Conservation (phyloP, 2,113 vertebrate genomes). For the Zootoca vivipara region DNA sequence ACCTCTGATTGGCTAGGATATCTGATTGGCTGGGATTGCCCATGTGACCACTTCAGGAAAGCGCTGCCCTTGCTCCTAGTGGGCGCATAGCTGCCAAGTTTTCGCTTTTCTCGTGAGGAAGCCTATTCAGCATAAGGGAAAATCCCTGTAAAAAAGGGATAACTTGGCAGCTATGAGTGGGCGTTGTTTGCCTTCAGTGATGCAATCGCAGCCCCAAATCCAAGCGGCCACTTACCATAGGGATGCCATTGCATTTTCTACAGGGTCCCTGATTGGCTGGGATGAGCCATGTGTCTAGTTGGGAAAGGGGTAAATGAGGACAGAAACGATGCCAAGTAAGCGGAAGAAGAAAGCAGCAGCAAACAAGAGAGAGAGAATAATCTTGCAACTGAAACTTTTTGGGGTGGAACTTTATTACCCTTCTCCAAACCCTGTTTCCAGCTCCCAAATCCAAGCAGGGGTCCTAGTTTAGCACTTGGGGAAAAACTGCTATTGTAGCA, state of each 20-base stretch:
- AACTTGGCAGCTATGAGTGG: too few species aligned
- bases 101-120: too few species aligned
- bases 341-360: too few species aligned
- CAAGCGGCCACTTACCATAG: background rate
- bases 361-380: background rate
- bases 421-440: background rate
- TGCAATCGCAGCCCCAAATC: background rate
- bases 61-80: background rate
- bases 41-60: background rate
- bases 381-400: background rate
- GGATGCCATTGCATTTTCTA: background rate
- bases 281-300: background rate
- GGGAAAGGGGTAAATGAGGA: background rate
- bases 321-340: background rate
- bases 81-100: too few species aligned
- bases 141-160: too few species aligned
- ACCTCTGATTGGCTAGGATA: background rate
- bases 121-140: too few species aligned
- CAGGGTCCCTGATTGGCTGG: background rate
- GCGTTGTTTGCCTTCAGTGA: background rate
- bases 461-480: background rate
- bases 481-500: background rate
- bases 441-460: background rate
- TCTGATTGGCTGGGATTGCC: background rate
- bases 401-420: too few species aligned